A percentile compares a stretch with the other conserved stretches of the same genome.
These are phyloP conservation scores for Umimayanthus chanpuru DNA, from an alignment of 92 coral and sea anemone species.

Conservation along the genomic window DNA sequence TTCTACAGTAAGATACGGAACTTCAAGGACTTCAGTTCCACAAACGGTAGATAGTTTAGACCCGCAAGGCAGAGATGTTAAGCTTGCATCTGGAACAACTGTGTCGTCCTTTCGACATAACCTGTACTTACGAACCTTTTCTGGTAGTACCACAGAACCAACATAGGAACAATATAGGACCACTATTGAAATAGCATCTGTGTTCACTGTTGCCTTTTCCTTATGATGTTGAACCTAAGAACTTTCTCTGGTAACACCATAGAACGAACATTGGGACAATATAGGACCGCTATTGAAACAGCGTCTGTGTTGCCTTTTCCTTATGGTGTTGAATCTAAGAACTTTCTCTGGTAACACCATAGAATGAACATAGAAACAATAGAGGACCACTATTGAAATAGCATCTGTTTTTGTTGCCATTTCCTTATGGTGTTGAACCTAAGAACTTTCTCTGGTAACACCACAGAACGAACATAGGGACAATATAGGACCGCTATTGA, in stretches of 20 bases:
- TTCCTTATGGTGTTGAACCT: too few species aligned
- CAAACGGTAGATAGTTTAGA: neutral
- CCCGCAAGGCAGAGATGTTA: neutral
- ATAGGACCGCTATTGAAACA: too few species aligned
- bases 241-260: neutral
- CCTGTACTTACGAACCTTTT: slow-evolving; percentile 1
- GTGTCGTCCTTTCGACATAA: neutral
- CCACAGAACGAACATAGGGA: too few species aligned
- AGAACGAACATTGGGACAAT: neutral
- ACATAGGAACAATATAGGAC: neutral
- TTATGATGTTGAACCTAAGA: neutral
- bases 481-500: too few species aligned
- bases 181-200: neutral
- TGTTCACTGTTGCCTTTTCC: neutral
- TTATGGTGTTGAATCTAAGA: too few species aligned
- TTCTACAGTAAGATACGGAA: neutral
- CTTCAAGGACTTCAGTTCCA: neutral
- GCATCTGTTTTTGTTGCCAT: too few species aligned
- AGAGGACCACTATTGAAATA: too few species aligned
- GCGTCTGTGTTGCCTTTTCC: too few species aligned
- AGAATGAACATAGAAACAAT: too few species aligned
- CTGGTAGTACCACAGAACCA: neutral
- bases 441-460: too few species aligned
- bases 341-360: too few species aligned
- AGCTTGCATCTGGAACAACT: neutral